Evolutionary conservation across 2,113 vertebrate genomes (phyloP).

Genomic region (Calidris pygmaea): DNA sequence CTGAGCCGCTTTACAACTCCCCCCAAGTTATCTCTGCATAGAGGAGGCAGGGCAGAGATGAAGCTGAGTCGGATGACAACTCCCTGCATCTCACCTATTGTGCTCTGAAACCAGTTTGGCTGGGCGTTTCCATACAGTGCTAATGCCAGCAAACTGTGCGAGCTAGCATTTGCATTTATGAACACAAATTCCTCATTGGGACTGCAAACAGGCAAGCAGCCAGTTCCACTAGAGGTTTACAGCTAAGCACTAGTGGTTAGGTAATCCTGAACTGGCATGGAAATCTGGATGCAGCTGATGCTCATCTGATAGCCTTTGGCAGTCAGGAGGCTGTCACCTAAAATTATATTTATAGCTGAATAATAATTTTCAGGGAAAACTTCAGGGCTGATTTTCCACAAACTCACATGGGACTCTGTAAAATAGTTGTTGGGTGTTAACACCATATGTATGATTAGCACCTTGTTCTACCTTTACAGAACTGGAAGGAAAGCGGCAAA

Average conservation of each 20-base stretch:
- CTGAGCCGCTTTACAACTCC: too few species aligned
- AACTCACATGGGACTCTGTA: background rate
- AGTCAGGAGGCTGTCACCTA: background rate
- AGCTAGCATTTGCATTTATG: background rate
- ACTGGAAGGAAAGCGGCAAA: background rate
- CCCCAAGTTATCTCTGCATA: too few species aligned
- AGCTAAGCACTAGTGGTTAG: background rate
- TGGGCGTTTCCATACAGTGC: too few species aligned
- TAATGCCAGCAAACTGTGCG: background rate
- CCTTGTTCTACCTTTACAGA: background rate
- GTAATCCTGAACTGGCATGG: background rate
- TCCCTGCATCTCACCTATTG: too few species aligned
- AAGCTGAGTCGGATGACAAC: too few species aligned
- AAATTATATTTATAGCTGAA: background rate
- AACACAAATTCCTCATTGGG: background rate
- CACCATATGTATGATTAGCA: background rate
- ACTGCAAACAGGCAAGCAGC: background rate
- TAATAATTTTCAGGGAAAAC: background rate
- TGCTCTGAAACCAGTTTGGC: too few species aligned
- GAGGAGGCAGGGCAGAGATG: too few species aligned
- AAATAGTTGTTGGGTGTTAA: background rate
- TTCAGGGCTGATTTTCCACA: background rate
- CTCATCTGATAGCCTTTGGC: background rate
- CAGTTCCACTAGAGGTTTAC: background rate
- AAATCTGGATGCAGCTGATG: background rate